These are phyloP conservation scores for Nestor notabilis DNA, from an alignment of 2,113 vertebrate genomes.

Conservation along the genomic window DNA sequence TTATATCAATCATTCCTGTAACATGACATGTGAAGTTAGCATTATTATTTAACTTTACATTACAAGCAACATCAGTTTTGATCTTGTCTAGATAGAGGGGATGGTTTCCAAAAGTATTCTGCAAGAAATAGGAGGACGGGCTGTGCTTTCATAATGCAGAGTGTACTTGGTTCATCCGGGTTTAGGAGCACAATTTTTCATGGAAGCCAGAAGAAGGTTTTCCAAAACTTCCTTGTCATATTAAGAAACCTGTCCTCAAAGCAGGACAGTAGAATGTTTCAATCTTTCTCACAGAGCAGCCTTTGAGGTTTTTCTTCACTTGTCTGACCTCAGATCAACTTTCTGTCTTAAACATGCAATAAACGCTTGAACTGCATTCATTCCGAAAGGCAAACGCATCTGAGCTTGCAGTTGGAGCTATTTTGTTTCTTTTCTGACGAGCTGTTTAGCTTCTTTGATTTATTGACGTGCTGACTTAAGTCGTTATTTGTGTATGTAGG, in stretches of 20 bases:
- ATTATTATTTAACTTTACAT: background rate
- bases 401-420: background rate
- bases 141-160: background rate
- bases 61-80: background rate
- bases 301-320: background rate
- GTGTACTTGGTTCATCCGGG: background rate
- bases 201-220: background rate
- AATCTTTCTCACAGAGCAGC: background rate
- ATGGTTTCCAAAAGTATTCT: background rate
- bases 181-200: background rate
- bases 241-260: background rate
- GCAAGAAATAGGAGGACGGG: background rate
- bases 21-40: slow-evolving; percentile 38
- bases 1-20: slow-evolving; percentile 61
- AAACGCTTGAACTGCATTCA: background rate
- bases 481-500: background rate
- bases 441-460: background rate
- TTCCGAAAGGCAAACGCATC: background rate
- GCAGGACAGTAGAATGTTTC: background rate
- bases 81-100: background rate
- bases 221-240: background rate
- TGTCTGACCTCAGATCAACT: background rate
- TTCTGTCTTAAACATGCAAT: background rate
- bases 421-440: slow-evolving; percentile 4
- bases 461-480: background rate